Evolutionary conservation across 2,113 vertebrate species (phyloP).

Genomic region (Paraplagusia blochii): DNA sequence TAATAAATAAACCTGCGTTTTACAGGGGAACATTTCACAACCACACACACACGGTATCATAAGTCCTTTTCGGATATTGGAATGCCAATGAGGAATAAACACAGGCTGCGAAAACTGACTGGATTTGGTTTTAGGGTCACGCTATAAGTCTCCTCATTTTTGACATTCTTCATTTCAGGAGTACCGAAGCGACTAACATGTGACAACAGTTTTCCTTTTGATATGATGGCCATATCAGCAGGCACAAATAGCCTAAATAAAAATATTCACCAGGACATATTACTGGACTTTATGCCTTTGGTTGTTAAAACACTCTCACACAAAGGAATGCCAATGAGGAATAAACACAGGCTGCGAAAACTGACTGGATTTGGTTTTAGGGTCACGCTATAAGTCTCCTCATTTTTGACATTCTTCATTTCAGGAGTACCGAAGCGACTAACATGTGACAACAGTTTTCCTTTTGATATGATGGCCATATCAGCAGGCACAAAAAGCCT

Average conservation of each 20-base stretch:
- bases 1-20: constrained; percentile 74
- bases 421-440: constrained; percentile 5
- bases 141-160: constrained; percentile 1
- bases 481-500: constrained; percentile 9
- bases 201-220: neutral
- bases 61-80: constrained; percentile 32
- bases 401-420: constrained; percentile 31
- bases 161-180: constrained; percentile 31
- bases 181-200: neutral
- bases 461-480: neutral
- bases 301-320: constrained; percentile 17
- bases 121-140: constrained; percentile 9
- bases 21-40: constrained; percentile 68
- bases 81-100: constrained; percentile 11
- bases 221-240: neutral
- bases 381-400: constrained; percentile 6
- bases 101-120: neutral
- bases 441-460: neutral
- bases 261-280: neutral
- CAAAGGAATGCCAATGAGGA: constrained; percentile 22
- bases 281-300: constrained; percentile 12
- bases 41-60: constrained; percentile 62
- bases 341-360: constrained; percentile 3
- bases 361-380: neutral
- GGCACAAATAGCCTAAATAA: constrained; percentile 9